phyloP scores from a whole-genome alignment of 2,888 invertebrate genomes.

The Flabesymbios commensalis region DNA sequence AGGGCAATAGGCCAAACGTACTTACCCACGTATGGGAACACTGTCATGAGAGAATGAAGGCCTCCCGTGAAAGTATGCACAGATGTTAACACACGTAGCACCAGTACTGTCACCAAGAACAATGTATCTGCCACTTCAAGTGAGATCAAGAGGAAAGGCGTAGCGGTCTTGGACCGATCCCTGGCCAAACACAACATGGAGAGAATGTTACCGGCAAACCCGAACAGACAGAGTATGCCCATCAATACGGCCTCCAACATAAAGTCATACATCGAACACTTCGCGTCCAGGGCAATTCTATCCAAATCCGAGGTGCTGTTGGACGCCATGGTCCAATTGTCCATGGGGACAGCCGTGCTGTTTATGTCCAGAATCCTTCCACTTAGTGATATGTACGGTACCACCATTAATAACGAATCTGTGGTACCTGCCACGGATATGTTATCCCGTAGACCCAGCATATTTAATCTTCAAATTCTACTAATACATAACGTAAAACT shows the following conservation, averaged over 20 bases:
- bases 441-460: no score
- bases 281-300: neutral
- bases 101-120: slow-evolving; percentile 33
- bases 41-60: neutral
- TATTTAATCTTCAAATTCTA: no score
- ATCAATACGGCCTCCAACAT: slow-evolving; percentile 35
- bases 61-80: slow-evolving; percentile 19
- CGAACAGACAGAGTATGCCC: slow-evolving; percentile 34
- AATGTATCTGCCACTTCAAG: slow-evolving; percentile 36
- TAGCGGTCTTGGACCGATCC: slow-evolving; percentile 38
- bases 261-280: slow-evolving; percentile 34
- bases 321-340: no score
- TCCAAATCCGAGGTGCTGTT: no score
- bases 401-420: no score
- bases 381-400: no score
- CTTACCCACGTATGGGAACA: slow-evolving; percentile 28
- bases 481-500: no score
- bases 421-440: no score
- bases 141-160: slow-evolving; percentile 34
- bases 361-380: no score
- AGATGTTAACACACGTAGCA: slow-evolving; percentile 33
- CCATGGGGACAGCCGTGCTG: no score
- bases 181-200: slow-evolving; percentile 34
- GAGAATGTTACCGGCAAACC: slow-evolving; percentile 36
- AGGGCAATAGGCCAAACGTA: slow-evolving; percentile 34